Evolutionary conservation across 1,140 invertebrate species (phyloP), one percentile per base, ranked within the genome.

Genomic region (Bombus affinis): DNA sequence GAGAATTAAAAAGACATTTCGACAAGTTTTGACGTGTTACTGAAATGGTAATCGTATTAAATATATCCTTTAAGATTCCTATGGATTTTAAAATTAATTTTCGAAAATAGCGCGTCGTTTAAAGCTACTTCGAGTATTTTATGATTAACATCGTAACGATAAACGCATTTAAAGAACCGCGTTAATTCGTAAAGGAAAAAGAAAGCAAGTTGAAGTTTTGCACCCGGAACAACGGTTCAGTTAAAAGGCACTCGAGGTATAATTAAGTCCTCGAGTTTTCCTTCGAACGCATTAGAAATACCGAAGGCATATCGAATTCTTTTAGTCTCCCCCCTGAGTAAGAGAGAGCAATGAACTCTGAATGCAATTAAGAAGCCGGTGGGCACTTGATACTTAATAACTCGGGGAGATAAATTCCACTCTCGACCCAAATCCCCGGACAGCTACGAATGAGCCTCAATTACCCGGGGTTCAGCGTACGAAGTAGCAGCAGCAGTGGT

Each of bases 381-480:
- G 37, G 65, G 78, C 78, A 80, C 78, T 80, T 80, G 78, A 80
- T 80, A 80, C 78, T 82, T 73, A 82, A 82, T 82, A 82, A 82
- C 71, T 65, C 47, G 57, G 10, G 47, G 80, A 82, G 80, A 82
- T 73, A 82, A 82, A 82, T 82, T 82, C 37, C 68, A 25, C 80
- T 59, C 80, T 82, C 80, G 80, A 82, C 71, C 68, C 70, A 82
- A 73, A 73, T 74, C 80, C 80, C 44, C n/a, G 68, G 68, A 74
- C 68, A 82, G 68, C 71, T 62, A 74, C 80, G 80, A 82, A 82
- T n/a, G 71, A 74, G 53, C 71, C 37, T 80, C 78, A 80, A 80
- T 80, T 80, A 80, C 32, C 44, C 59, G 18, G 25, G 57, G 22
- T 70, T 68, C 77, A 79, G 37, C 62, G 62, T 79, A 68, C 65